phyloP scores from a whole-genome alignment of 2,113 vertebrate genomes.

The Dipodomys merriami region DNA sequence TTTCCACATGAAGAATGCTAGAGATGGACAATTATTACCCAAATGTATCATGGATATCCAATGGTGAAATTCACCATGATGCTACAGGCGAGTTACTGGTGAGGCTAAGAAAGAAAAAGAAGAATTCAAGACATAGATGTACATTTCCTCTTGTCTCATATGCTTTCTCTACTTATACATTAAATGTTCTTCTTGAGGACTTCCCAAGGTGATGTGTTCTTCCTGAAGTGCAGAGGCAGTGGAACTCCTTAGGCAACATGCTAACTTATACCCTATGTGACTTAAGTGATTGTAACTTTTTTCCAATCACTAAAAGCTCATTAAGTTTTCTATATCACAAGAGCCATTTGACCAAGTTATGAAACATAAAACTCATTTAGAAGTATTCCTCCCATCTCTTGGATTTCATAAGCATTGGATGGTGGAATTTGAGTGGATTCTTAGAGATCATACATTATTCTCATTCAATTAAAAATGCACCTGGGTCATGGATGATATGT shows the following conservation, averaged over 20 bases:
- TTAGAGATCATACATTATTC: background rate
- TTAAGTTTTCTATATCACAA: background rate
- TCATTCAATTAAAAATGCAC: background rate
- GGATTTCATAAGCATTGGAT: background rate
- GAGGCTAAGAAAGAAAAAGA: background rate
- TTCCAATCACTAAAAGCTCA: background rate
- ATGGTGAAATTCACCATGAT: background rate
- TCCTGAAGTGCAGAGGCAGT: background rate
- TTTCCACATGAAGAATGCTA: background rate
- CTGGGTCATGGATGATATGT: background rate
- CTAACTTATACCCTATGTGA: background rate
- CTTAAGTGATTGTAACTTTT: background rate
- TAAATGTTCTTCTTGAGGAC: background rate
- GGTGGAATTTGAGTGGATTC: background rate
- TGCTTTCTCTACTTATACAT: background rate
- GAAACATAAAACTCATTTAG: background rate
- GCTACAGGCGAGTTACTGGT: background rate
- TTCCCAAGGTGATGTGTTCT: background rate
- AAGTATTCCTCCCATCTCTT: background rate
- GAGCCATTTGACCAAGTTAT: background rate
- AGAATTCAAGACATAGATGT: background rate
- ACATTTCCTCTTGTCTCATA: background rate
- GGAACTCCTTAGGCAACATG: background rate
- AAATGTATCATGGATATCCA: background rate
- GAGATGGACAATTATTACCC: background rate